phyloP scores from a whole-genome alignment of 2,113 vertebrate genomes.

The Peucedramus taeniatus region DNA sequence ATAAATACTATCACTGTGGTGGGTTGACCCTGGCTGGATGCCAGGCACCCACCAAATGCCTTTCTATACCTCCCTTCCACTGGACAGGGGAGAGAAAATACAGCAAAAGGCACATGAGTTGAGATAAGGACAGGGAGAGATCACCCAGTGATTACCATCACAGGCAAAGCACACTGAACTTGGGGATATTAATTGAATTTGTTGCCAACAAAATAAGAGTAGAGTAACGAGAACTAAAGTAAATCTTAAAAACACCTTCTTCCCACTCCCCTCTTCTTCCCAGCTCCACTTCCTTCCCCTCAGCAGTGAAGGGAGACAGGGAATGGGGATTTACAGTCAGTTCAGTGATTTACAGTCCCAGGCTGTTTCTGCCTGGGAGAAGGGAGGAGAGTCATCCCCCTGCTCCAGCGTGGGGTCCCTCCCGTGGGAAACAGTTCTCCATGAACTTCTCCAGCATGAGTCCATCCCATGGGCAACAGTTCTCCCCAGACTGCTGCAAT shows the following conservation, averaged over 20 bases:
- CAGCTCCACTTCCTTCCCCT: not conserved
- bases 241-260: not conserved
- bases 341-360: no score
- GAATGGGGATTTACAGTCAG: not conserved
- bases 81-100: not conserved
- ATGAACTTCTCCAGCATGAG: not conserved
- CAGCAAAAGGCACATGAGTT: not conserved
- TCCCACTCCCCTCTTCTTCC: not conserved
- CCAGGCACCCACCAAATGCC: not conserved
- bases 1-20: not conserved
- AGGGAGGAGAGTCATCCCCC: not conserved
- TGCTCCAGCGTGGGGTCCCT: not conserved
- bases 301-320: fast-evolving
- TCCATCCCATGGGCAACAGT: not conserved
- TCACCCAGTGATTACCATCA: not conserved
- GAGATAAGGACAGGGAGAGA: not conserved
- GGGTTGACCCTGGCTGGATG: not conserved
- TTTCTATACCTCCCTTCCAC: not conserved
- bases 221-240: not conserved
- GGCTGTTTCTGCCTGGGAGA: not conserved
- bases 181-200: not conserved
- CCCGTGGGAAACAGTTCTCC: not conserved
- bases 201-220: not conserved
- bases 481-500: not conserved
- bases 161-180: not conserved